Percentiles rank a stretch among this genome's conserved stretches.
Conservation (phyloP, 2,113 vertebrate genomes). For the Dolichallabes microphthalmus region DNA sequence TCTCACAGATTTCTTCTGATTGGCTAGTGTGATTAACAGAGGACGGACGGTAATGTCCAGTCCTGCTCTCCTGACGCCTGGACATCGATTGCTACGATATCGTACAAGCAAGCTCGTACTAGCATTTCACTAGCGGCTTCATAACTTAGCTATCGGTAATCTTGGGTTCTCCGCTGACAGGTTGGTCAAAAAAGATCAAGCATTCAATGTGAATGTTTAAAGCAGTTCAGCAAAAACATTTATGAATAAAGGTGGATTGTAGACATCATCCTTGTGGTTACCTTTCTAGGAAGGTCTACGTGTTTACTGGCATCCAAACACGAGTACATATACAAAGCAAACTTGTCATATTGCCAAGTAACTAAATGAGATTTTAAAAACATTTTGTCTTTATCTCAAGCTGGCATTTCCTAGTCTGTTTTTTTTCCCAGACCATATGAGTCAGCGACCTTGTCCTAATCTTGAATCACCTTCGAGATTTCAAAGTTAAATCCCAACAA, state of each 20-base stretch:
- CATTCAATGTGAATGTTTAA: background rate
- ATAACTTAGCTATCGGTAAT: too few species aligned
- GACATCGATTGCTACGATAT: background rate
- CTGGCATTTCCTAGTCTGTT: background rate
- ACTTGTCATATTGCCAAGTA: background rate
- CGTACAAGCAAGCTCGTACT: too few species aligned
- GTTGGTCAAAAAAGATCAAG: background rate
- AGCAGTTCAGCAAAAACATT: too few species aligned
- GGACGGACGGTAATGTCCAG: background rate
- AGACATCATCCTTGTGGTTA: background rate
- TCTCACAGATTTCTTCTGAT: background rate
- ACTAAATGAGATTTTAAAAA: background rate
- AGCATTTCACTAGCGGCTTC: too few species aligned
- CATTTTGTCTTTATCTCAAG: background rate
- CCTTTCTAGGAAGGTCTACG: background rate
- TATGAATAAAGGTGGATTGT: background rate
- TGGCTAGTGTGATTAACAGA: background rate
- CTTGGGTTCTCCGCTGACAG: too few species aligned
- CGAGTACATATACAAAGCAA: background rate
- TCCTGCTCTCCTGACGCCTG: background rate
- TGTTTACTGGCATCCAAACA: background rate
- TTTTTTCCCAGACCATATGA: background rate
- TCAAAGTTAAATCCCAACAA: constrained; percentile 10
- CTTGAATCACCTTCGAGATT: constrained; percentile 12
- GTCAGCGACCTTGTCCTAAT: constrained; percentile 21